A percentile compares a stretch with the other conserved stretches of the same genome.
Evolutionary conservation across 2,888 invertebrate species (phyloP).

Genomic region (Watsonalla binaria): DNA sequence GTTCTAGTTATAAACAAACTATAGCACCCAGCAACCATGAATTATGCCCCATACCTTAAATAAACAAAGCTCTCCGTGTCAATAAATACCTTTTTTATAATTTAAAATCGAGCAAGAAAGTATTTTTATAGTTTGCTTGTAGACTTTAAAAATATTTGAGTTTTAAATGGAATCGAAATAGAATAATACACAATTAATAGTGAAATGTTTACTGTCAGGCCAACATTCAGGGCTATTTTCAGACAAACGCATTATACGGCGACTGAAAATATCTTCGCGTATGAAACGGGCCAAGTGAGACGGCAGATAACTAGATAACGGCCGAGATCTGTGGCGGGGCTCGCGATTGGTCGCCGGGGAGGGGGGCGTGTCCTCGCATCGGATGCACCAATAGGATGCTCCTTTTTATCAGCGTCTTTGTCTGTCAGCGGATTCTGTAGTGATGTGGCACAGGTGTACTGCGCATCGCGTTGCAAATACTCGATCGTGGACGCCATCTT

Average conservation of each 20-base stretch:
- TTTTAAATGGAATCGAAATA: no score
- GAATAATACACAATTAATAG: no score
- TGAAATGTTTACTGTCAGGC: background rate
- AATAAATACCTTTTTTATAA: no score
- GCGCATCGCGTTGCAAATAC: constrained; percentile 16
- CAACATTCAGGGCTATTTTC: constrained; percentile 14
- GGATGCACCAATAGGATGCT: constrained; percentile 80
- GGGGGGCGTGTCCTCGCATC: constrained; percentile 68
- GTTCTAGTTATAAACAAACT: background rate
- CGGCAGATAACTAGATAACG: constrained; percentile 77
- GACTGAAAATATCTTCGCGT: constrained; percentile 60
- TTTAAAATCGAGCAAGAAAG: no score
- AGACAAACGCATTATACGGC: constrained; percentile 25
- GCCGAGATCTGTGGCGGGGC: constrained; percentile 76
- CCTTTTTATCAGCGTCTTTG: constrained; percentile 77
- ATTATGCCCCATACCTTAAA: constrained; percentile 18
- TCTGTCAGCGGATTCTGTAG: constrained; percentile 73
- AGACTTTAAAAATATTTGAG: no score
- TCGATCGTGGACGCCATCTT: constrained; percentile 10
- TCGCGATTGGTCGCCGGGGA: constrained; percentile 56
- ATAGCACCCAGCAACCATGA: constrained; percentile 11
- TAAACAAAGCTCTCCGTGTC: no score
- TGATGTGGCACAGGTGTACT: constrained; percentile 45
- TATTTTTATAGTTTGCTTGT: no score
- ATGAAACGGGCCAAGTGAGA: constrained; percentile 64